Percentiles rank a stretch among this genome's conserved stretches.
Conservation (phyloP, 2,113 vertebrate species). For the Crotalus helleri region DNA sequence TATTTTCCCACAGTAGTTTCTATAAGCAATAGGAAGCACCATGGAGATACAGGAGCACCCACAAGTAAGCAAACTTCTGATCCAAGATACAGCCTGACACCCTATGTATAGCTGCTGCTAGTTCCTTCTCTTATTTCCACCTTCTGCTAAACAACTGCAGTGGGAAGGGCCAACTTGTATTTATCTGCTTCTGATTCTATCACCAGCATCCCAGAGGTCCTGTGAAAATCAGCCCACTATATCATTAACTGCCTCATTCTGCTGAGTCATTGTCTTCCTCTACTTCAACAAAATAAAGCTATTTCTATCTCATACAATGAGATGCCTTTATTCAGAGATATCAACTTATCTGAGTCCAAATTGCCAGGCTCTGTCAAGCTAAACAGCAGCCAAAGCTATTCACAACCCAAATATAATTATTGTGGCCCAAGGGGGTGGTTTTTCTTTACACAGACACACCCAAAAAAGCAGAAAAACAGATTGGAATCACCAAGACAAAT, state of each 20-base stretch:
- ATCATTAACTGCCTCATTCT: background rate
- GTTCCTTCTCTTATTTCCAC: background rate
- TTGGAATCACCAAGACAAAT: background rate
- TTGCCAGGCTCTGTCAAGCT: background rate
- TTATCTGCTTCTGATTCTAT: background rate
- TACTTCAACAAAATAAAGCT: background rate
- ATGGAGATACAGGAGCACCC: background rate
- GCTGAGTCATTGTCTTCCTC: conserved; percentile 7
- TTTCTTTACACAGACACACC: background rate
- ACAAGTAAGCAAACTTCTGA: background rate
- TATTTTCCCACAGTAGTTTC: background rate
- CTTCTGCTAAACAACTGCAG: background rate
- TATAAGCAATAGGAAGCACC: background rate
- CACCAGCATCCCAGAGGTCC: background rate
- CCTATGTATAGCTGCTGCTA: background rate
- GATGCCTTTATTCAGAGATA: background rate
- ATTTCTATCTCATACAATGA: background rate
- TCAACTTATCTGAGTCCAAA: background rate
- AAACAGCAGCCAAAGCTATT: background rate
- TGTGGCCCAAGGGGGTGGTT: background rate
- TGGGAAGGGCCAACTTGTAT: too few species aligned
- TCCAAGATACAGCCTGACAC: background rate
- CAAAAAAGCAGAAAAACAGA: background rate
- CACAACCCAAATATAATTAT: background rate
- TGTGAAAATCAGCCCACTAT: background rate